phyloP scores from a whole-genome alignment of 2,113 vertebrate species.

The Ellobius talpinus region DNA sequence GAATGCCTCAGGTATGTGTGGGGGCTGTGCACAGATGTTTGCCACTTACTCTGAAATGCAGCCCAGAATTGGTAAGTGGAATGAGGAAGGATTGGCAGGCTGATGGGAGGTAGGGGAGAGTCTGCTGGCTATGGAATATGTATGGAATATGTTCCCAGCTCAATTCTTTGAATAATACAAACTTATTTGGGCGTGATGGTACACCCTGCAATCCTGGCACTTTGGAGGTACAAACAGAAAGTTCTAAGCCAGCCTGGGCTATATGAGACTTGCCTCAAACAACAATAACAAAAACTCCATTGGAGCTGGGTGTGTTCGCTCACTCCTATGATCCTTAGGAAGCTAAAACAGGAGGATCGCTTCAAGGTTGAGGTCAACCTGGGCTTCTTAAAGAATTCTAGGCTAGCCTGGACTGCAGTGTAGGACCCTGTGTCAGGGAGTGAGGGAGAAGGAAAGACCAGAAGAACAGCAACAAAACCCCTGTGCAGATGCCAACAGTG shows the following conservation, averaged over 20 bases:
- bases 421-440: not conserved
- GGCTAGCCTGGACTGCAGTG: not conserved
- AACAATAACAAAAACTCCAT: not conserved
- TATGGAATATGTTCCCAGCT: not conserved
- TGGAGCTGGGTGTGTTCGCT: not conserved
- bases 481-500: not conserved
- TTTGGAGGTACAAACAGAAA: not conserved
- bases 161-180: not conserved
- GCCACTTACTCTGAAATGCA: not conserved
- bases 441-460: not conserved
- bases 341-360: not conserved
- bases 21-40: not conserved
- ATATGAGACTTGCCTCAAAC: not conserved
- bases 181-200: not conserved
- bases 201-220: not conserved
- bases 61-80: too few relatives aligned
- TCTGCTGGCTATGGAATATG: not conserved
- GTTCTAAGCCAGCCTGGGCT: not conserved
- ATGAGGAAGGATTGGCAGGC: not conserved
- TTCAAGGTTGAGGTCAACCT: not conserved
- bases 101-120: too few relatives aligned
- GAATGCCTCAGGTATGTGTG: not conserved
- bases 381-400: not conserved
- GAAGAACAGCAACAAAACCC: not conserved
- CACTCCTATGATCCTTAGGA: not conserved